Conservation (phyloP, 2,113 vertebrate genomes). For the Odocoileus hemionus region DNA sequence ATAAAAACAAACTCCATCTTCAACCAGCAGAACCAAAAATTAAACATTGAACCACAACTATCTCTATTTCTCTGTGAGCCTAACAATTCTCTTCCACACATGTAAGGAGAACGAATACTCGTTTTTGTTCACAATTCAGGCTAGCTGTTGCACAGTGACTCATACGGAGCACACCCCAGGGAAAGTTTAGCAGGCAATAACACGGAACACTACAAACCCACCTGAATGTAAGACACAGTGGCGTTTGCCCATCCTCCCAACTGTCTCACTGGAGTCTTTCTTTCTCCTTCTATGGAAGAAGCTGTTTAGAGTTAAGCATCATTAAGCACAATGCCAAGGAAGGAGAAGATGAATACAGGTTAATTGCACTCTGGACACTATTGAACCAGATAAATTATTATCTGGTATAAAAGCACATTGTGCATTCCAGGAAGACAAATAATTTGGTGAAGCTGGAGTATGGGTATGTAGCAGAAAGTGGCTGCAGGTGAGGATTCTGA, state of each 20-base stretch:
- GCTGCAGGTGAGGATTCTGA: not conserved
- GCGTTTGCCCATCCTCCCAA: not conserved
- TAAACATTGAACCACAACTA: not conserved
- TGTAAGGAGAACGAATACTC: not conserved
- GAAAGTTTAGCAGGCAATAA: not conserved
- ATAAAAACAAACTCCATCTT: not conserved
- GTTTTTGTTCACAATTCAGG: constrained; percentile 14
- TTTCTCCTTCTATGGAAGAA: constrained; percentile 10
- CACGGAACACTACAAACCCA: not conserved
- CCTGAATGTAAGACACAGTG: not conserved
- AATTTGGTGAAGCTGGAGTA: not conserved
- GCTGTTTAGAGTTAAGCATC: constrained; percentile 45
- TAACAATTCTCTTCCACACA: not conserved
- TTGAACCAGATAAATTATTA: constrained; percentile 30
- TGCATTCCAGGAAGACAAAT: constrained; percentile 11
- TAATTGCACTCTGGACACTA: constrained; percentile 37
- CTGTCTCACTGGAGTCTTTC: not conserved
- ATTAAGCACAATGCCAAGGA: constrained; percentile 63
- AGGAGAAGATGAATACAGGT: constrained; percentile 50
- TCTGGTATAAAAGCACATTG: not conserved
- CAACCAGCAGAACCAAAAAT: constrained; percentile 30
- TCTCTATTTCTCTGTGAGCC: not conserved
- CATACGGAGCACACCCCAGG: not conserved
- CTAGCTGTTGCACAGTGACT: not conserved
- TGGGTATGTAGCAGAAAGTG: not conserved